Evolutionary conservation across 2,797 vertebrate species (phyloP).

Genomic region (Perodicticus potto): DNA sequence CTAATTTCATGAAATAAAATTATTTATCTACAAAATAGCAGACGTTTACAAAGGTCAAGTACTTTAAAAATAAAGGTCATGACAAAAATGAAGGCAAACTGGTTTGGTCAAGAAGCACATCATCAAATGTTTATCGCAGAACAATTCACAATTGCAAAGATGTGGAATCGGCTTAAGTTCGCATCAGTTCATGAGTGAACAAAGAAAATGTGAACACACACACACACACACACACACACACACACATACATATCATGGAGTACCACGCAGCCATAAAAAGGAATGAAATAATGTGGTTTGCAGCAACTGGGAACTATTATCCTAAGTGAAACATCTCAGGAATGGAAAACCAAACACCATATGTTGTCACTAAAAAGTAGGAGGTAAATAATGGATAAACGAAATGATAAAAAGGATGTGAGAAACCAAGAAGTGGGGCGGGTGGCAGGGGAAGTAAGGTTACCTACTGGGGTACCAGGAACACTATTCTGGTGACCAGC

Average conservation of each 20-base stretch:
- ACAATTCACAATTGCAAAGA: neutral
- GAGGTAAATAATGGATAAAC: neutral
- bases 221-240: too few relatives aligned
- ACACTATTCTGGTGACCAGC: neutral
- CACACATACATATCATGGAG: neutral
- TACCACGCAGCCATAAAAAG: neutral
- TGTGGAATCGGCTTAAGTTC: neutral
- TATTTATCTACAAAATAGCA: neutral
- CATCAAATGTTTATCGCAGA: neutral
- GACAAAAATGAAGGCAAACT: constrained; percentile 54
- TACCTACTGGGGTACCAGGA: neutral
- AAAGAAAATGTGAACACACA: neutral
- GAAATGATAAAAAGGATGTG: neutral
- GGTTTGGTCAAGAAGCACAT: neutral
- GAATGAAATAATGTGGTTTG: neutral
- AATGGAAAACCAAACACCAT: neutral
- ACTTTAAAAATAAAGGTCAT: constrained; percentile 4
- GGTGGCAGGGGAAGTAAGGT: too few relatives aligned
- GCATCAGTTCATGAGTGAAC: neutral
- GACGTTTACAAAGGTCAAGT: constrained; percentile 14
- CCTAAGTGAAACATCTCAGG: neutral
- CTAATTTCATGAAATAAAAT: neutral
- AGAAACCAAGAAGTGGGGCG: neutral
- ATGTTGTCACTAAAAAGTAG: neutral
- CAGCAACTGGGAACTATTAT: neutral